Evolutionary conservation across 2,888 invertebrate genomes (phyloP), one percentile per base, ranked within the genome.

Genomic region (Sylvicola cinctus): DNA sequence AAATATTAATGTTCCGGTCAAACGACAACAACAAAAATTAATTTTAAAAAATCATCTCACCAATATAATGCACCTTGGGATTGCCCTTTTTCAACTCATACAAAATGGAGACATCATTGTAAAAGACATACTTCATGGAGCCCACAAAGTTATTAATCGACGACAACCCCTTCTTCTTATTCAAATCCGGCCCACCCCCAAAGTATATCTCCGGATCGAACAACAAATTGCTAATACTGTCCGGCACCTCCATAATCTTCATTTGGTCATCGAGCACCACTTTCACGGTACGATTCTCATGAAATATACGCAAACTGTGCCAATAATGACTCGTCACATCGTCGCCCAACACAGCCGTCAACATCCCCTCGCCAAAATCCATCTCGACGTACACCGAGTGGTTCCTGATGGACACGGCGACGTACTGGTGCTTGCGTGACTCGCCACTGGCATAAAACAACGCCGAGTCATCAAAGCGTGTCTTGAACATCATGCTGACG

Each of bases 141-240:
- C 93, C 85, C 44, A 80, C 80, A 51, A 85, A 87, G 58, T 81
- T 84, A 54, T 84, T 81, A 45, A 75, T 70, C 37, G 75, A 87
- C 47, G 70, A 71, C 43, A 83, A 60, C 32, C 88, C 81, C 16
- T 17, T 16, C 11, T 32, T 16, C 56, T 83, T 81, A 48, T 78
- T 65, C 39, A 83, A 55, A 51, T 83, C 81, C 2, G 85, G 81
- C 3, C 87, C 88, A 12, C 84, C 84, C 32, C 85, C 84, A 42
- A 91, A 80, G 53, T 88, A 90, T 43, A 91, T 84, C 58, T 88
- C 85, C 25, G 91, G 90, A 62, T 91, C 90, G 42, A 91, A 84
- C 45, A 85, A 80, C 40, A 91, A 66, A 50, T 78, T 70, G 34
- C 66, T 62, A 39, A 66, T 68, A 50, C 70, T 68, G 10, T 77